These are phyloP conservation scores for Keiferia lycopersicella DNA, from an alignment of 2,888 invertebrate genomes.

Conservation along the genomic window DNA sequence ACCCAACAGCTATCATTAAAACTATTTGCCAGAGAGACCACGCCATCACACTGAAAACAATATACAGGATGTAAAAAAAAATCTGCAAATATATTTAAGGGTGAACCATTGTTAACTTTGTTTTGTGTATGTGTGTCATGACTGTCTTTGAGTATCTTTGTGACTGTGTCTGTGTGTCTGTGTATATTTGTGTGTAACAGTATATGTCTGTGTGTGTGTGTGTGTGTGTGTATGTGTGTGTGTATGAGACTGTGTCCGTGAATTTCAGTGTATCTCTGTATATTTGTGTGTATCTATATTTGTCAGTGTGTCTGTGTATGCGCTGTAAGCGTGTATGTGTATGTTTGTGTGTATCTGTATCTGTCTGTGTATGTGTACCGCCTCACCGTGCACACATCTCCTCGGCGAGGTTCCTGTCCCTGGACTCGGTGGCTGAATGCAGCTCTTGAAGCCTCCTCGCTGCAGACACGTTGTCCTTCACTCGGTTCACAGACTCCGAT, in stretches of 20 bases:
- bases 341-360: too few relatives aligned
- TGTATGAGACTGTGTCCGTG: too few relatives aligned
- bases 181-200: background rate
- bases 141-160: background rate
- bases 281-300: background rate
- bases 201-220: background rate
- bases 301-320: background rate
- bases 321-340: background rate
- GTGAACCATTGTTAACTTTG: too few relatives aligned
- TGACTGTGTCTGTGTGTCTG: background rate
- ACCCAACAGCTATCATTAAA: slow-evolving; percentile 59
- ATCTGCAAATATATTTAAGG: background rate
- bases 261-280: too few relatives aligned
- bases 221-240: background rate
- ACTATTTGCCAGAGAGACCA: slow-evolving; percentile 64
- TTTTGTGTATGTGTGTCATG: background rate
- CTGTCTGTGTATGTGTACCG: background rate
- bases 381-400: slow-evolving; percentile 82
- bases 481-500: slow-evolving; percentile 83
- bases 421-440: slow-evolving; percentile 83
- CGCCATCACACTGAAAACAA: slow-evolving; percentile 53
- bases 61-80: background rate
- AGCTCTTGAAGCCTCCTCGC: slow-evolving; percentile 85
- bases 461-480: slow-evolving; percentile 82
- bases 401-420: slow-evolving; percentile 91